Percentiles rank a stretch among this genome's conserved stretches.
These are phyloP conservation scores for Porites lutea DNA, from an alignment of 64 coral and sea anemone genomes.

Conservation along the genomic window DNA sequence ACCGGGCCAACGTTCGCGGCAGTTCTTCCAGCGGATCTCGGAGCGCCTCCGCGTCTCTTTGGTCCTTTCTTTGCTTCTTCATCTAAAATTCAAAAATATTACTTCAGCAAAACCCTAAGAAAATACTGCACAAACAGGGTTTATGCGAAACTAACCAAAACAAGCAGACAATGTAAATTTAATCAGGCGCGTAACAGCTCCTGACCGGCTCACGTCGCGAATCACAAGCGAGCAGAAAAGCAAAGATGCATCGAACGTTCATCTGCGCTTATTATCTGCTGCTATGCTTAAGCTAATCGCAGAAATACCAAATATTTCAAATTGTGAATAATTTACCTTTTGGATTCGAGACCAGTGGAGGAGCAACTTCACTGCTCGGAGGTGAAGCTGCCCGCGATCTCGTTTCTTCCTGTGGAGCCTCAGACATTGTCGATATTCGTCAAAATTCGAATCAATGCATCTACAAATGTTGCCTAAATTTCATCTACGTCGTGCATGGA, in stretches of 20 bases:
- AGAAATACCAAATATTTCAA: not conserved
- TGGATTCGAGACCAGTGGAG: constrained; percentile 67
- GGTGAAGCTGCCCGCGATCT: constrained; percentile 69
- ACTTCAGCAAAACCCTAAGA: not conserved
- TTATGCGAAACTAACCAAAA: constrained; percentile 42
- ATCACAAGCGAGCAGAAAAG: not conserved
- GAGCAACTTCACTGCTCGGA: constrained; percentile 76
- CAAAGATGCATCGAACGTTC: not conserved
- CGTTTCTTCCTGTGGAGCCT: constrained; percentile 66
- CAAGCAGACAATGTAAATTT: constrained; percentile 64
- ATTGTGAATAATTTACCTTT: constrained; percentile 53
- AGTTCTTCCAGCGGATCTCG: constrained; percentile 47
- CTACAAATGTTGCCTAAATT: not conserved
- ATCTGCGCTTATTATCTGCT: not conserved
- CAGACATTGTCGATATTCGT: constrained; percentile 67
- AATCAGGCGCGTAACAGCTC: not conserved
- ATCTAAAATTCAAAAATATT: constrained; percentile 8
- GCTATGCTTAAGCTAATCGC: not conserved
- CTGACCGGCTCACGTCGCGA: not conserved
- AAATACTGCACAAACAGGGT: not conserved
- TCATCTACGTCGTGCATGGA: not conserved
- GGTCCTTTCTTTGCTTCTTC: constrained; percentile 68
- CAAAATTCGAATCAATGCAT: not conserved
- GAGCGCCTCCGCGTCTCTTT: constrained; percentile 47
- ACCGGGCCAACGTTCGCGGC: constrained; percentile 52